Base-by-base conservation (phyloP, 2,113 vertebrate species). In the Notarius quadriscutis region DNA sequence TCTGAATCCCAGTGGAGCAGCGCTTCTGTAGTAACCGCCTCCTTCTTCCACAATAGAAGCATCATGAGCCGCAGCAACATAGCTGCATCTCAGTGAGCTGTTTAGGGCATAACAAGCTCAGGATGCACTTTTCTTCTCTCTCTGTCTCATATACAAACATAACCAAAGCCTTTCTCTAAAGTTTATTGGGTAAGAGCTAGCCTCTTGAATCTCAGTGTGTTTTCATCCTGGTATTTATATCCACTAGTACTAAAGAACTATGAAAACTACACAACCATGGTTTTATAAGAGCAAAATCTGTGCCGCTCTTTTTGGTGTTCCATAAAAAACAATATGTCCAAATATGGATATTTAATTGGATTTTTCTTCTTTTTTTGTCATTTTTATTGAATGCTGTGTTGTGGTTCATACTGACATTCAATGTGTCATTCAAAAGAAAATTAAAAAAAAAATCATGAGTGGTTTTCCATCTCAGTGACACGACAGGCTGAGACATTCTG, bases 401-500 rank as follows among this genome's bases (percentile, higher is more conserved):
- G 78, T 80, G 78, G 78, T 58, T 80, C 77, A 30, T 79, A 53
- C 74, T 55, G 25, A 50, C 50, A 4, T 53, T 34, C 30, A 10
- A 85, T 63, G 27, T 11, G 48, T 62, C 74, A 34, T 55, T 85
- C 58, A 55, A 78, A 62, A 79, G 50, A n/a, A 1, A 0, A 8
- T 18, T 10, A 2, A 41, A 41, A 41, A 41, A 41, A 4, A 41
- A 41, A 41, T 41, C 41, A 41, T 12, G 60, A 79, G 48, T 67
- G 65, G 30, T 87, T 87, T 87, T 84, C 81, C 75, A 22, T 69
- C 51, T 80, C 82, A 34, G 58, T 71, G 62, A 25, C 62, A 50
- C 48, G 22, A 78, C 79, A 78, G 72, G 27, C 81, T 75, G 81
- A 41, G 74, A 79, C 50, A 30, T 74, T 18, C 30, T 72, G 78